Evolutionary conservation across 2,113 vertebrate species (phyloP).

Genomic region (Bufo bufo): DNA sequence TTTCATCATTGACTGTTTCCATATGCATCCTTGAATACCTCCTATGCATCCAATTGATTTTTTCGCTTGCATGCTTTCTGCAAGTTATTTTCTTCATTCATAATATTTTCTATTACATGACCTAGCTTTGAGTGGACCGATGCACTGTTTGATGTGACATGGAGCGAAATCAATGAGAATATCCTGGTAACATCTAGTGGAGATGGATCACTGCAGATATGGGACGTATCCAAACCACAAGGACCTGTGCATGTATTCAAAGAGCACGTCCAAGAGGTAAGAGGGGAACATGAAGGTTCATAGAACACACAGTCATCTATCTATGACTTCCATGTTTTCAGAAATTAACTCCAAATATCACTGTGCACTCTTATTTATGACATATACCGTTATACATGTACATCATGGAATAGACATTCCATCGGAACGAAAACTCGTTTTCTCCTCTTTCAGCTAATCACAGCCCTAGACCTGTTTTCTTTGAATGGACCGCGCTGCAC

Average conservation of each 20-base stretch:
- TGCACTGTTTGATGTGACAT: constrained; percentile 90
- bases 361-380: too few species aligned
- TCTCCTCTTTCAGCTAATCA: too few species aligned
- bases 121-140: constrained; percentile 92
- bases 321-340: too few species aligned
- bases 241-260: constrained; percentile 84
- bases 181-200: constrained; percentile 87
- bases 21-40: neutral
- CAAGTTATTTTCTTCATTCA: neutral
- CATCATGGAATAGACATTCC: too few species aligned
- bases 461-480: too few species aligned
- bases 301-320: too few species aligned
- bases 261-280: constrained; percentile 92
- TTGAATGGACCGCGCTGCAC: too few species aligned
- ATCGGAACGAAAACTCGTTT: too few species aligned
- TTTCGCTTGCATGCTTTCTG: neutral
- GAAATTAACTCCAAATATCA: too few species aligned
- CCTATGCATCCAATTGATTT: neutral
- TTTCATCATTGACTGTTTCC: neutral
- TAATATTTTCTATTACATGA: neutral
- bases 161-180: constrained; percentile 94
- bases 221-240: constrained; percentile 84
- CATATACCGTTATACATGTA: too few species aligned
- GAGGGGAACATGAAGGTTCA: constrained; percentile 58
- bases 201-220: constrained; percentile 91